Evolutionary conservation across 2,113 vertebrate species (phyloP), one percentile per base, ranked within the genome.

Genomic region (Muntiacus muntjak): DNA sequence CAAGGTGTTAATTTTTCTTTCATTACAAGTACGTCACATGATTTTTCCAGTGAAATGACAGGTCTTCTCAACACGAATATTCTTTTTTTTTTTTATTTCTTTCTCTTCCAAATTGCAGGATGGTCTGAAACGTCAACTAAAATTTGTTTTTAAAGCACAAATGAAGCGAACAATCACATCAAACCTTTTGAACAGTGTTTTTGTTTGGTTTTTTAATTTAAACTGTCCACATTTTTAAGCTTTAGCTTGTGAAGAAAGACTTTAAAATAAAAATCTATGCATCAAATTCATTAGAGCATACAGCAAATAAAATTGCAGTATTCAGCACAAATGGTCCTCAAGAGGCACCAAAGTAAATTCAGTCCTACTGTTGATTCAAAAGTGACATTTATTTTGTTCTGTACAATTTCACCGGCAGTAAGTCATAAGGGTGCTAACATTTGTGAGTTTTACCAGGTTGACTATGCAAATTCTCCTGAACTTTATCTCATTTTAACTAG

Each of bases 381-480:
- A 54, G 74, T 97, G 81, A 45, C 95, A 88, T 95, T 98, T 98
- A 90, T 97, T 98, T 98, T 97, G 30, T 98, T 98, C 87, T 95
- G 74, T 52, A 54, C 74, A 97, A 17, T 98, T 98, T 98, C 91
- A 89, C 50, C 85, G 33, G 55, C 78, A 97, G 7, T 92, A 95
- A 97, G 79, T 89, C 92, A 71, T 97, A 97, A 91, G 1, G 2
- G 8, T 92, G 14, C 84, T 97, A 92, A 93, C 2, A 91, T 98
- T 98, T 98, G 96, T 97, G n/a, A 96, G 26, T 97, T 98, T 97
- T 96, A 36, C 79, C 96, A 96, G 92, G 95, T 89, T 62, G 50
- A 58, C 8, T 95, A 96, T 97, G 52, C 71, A 96, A 79, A 96
- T 97, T 97, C 91, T 45, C 28, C 93, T 79, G 96, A 94, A 94